These are phyloP conservation scores for Odontamblyopus lacepedii DNA, from an alignment of 2,797 vertebrate genomes.

Conservation along the genomic window DNA sequence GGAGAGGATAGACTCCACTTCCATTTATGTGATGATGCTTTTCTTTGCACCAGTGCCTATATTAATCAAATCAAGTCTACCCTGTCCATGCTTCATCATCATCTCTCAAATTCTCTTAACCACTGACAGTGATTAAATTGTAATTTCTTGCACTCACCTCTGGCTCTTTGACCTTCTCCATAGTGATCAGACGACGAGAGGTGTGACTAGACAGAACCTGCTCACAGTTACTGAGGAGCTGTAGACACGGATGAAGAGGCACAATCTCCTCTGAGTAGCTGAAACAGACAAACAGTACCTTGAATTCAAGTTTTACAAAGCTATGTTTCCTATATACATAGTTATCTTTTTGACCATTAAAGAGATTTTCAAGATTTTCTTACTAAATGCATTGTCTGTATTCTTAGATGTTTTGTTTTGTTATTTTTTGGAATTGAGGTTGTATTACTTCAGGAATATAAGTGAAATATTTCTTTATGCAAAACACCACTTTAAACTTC, in stretches of 20 bases:
- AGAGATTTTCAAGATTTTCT: no score
- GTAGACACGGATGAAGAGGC: conserved; percentile 90
- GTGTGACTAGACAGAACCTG: conserved; percentile 96
- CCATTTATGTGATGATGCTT: conserved; percentile 14
- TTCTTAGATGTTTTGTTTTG: background rate
- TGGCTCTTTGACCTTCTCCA: conserved; percentile 95
- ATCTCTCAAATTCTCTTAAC: background rate
- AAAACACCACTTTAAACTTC: conserved; percentile 11
- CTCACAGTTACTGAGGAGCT: conserved; percentile 93
- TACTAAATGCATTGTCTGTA: background rate
- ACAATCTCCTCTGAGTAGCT: conserved; percentile 93
- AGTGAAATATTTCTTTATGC: conserved; percentile 11
- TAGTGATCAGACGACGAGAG: conserved; percentile 92
- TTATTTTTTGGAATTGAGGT: background rate
- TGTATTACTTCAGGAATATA: background rate
- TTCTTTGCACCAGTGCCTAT: no score
- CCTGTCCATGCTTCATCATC: background rate
- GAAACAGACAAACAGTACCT: conserved; percentile 7
- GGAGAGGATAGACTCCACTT: conserved; percentile 63
- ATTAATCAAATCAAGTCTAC: background rate
- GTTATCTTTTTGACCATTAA: background rate
- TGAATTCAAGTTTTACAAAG: background rate
- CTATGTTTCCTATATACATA: background rate
- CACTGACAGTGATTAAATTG: no score
- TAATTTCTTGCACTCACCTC: conserved; percentile 78